Conservation (phyloP, 2,888 invertebrate species). For the Phengaris arion region DNA sequence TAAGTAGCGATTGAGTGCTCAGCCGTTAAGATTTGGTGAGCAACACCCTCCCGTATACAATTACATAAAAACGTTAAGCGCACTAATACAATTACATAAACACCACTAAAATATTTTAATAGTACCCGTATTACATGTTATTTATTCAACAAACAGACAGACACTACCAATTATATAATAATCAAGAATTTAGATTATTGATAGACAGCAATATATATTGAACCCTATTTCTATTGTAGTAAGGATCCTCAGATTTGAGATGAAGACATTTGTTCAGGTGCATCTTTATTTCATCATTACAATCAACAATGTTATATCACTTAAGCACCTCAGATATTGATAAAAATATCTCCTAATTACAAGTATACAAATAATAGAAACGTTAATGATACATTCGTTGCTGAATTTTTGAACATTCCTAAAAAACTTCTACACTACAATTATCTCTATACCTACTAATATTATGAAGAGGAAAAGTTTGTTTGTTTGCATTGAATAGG, state of each 20-base stretch:
- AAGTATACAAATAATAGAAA: no score
- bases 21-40: no score
- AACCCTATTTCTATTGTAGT: background rate
- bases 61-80: background rate
- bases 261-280: slow-evolving; percentile 9
- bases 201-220: background rate
- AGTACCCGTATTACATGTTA: slow-evolving; percentile 31
- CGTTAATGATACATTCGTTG: no score
- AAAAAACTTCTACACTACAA: no score
- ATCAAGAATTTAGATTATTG: slow-evolving; percentile 37
- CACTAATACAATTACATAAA: slow-evolving; percentile 15
- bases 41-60: background rate
- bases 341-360: background rate
- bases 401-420: no score
- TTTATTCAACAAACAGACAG: slow-evolving; percentile 36
- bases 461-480: no score
- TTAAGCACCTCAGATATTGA: background rate
- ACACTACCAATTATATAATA: slow-evolving; percentile 37
- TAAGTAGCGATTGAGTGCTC: no score
- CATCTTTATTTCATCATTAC: background rate
- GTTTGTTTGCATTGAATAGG: no score
- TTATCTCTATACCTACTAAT: no score
- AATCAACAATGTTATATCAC: background rate
- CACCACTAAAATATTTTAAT: slow-evolving; percentile 21
- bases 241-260: background rate